Evolutionary conservation across 2,888 invertebrate species (phyloP).

Genomic region (Spisula subtruncata): DNA sequence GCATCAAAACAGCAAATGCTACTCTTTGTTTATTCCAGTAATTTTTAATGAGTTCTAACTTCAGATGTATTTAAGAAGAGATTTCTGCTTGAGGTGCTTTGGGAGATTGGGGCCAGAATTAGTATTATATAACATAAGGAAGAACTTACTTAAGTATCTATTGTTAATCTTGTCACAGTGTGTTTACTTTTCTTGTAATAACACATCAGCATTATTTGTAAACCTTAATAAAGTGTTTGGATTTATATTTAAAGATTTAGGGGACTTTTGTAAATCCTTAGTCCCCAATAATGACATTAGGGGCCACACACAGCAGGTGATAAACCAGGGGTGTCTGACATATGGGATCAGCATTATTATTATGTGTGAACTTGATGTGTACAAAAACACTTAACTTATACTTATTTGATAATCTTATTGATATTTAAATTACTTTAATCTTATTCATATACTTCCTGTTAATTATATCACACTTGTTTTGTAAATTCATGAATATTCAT

Average conservation of each 20-base stretch:
- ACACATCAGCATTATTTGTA: no score
- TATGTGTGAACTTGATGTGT: not conserved
- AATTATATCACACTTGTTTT: not conserved
- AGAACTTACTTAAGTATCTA: not conserved
- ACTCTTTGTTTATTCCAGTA: no score
- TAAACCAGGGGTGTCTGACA: not conserved
- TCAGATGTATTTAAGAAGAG: no score
- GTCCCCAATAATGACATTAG: not conserved
- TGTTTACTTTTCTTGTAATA: not conserved
- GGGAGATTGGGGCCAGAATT: no score
- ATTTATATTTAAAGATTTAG: not conserved
- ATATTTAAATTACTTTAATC: not conserved
- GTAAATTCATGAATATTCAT: not conserved
- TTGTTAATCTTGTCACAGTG: not conserved
- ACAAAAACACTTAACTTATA: not conserved
- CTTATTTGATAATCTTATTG: not conserved
- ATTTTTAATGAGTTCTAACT: no score
- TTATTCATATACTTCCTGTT: conserved; percentile 4
- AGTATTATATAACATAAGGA: no score
- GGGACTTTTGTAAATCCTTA: not conserved
- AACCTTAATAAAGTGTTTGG: not conserved
- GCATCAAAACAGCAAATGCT: no score
- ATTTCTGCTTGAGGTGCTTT: no score
- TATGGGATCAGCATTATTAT: not conserved
- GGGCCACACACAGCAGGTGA: not conserved